A percentile compares a stretch with the other conserved stretches of the same genome.
Conservation (phyloP, 2,797 vertebrate species). For the Cephalopachus bancanus region DNA sequence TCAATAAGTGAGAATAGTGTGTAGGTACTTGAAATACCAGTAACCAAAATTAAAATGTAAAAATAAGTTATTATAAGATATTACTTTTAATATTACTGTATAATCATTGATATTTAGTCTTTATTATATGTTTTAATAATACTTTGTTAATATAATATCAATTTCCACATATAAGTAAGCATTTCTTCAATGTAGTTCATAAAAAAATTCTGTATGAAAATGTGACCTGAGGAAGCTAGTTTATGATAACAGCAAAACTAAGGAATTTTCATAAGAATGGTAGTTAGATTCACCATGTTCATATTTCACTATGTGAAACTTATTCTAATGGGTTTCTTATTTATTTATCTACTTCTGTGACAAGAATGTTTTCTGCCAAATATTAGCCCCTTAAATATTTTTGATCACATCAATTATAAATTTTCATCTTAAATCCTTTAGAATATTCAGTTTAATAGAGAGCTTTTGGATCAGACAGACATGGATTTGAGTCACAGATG, state of each 20-base stretch:
- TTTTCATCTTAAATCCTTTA: not conserved
- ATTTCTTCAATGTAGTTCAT: not conserved
- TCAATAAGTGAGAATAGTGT: not conserved
- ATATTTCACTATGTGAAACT: not conserved
- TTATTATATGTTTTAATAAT: not conserved
- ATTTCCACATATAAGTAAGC: not conserved
- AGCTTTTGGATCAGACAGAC: not conserved
- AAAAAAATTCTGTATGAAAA: not conserved
- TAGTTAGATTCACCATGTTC: not conserved
- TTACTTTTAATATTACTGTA: not conserved
- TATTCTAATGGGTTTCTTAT: not conserved
- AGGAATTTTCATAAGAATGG: not conserved
- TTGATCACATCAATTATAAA: not conserved
- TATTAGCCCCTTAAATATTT: conserved; percentile 25
- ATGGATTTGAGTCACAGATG: not conserved
- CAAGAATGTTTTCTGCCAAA: not conserved
- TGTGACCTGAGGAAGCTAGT: not conserved
- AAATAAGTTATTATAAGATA: not conserved
- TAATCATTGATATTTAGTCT: not conserved
- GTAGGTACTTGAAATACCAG: not conserved
- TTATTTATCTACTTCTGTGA: not conserved
- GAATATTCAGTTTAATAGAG: not conserved
- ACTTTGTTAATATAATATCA: conserved; percentile 44
- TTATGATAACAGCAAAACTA: not conserved
- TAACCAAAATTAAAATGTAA: conserved; percentile 12